These are phyloP conservation scores for Galerucella calmariensis DNA, from an alignment of 2,888 invertebrate genomes.

Conservation along the genomic window DNA sequence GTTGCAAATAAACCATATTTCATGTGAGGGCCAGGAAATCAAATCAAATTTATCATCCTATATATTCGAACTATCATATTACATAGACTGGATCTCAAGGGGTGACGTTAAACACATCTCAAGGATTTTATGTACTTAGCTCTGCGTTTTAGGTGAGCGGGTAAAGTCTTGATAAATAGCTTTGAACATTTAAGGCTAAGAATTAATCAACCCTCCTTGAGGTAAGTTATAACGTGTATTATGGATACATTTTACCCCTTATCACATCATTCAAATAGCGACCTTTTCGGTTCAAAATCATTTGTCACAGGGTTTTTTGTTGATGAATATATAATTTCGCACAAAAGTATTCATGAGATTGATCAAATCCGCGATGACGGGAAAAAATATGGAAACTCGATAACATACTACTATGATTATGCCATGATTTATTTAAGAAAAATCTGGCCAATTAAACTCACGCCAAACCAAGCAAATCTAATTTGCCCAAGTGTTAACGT, in stretches of 20 bases:
- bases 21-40: background rate
- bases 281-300: no score
- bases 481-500: no score
- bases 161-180: constrained; percentile 14
- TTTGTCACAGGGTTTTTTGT: no score
- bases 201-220: constrained; percentile 9
- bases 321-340: no score
- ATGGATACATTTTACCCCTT: background rate
- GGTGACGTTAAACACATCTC: constrained; percentile 8
- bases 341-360: no score
- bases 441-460: no score
- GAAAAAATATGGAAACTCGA: no score
- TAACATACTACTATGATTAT: no score
- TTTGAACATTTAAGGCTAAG: background rate
- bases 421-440: no score
- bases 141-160: background rate
- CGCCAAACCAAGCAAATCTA: no score
- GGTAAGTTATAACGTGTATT: background rate
- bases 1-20: background rate
- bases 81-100: background rate
- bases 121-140: constrained; percentile 15
- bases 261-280: background rate
- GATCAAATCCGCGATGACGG: no score
- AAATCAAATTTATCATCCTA: background rate
- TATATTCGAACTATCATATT: background rate